A percentile compares a stretch with the other conserved stretches of the same genome.
Conservation (phyloP, 2,797 vertebrate species). For the Phalanger gymnotis region DNA sequence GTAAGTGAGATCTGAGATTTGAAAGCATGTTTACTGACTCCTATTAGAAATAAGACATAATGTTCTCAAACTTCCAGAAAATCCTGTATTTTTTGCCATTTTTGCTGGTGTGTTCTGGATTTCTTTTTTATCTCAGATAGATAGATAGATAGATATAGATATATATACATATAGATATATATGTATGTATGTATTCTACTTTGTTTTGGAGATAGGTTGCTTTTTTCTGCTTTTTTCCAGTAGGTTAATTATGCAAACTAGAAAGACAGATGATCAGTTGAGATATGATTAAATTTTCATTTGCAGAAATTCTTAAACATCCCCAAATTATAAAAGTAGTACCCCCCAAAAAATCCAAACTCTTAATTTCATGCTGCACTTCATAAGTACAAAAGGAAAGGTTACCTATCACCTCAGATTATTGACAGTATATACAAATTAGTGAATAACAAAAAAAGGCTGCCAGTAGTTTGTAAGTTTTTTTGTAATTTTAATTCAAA, state of each 20-base stretch:
- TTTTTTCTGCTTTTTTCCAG: not conserved
- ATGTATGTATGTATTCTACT: not conserved
- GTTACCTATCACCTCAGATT: not conserved
- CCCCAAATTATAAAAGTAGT: not conserved
- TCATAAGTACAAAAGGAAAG: not conserved
- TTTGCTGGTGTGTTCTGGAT: not conserved
- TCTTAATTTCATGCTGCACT: not conserved
- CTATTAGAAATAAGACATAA: not conserved
- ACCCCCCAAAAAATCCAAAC: not conserved
- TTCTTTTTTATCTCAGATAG: not conserved
- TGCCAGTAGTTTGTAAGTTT: not conserved
- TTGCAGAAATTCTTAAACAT: not conserved
- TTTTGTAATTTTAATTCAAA: not conserved
- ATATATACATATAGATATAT: too few species aligned
- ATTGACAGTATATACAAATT: not conserved
- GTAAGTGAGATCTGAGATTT: not conserved
- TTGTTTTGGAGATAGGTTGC: not conserved
- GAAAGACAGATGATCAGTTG: not conserved
- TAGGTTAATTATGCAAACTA: not conserved
- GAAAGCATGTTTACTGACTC: not conserved
- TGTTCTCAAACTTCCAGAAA: not conserved
- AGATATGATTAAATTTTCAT: not conserved
- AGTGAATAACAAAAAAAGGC: not conserved
- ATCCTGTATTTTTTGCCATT: not conserved
- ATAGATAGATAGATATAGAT: too few species aligned